These are phyloP conservation scores for Okamejei kenojei DNA, from an alignment of 2,797 vertebrate genomes.

Conservation along the genomic window DNA sequence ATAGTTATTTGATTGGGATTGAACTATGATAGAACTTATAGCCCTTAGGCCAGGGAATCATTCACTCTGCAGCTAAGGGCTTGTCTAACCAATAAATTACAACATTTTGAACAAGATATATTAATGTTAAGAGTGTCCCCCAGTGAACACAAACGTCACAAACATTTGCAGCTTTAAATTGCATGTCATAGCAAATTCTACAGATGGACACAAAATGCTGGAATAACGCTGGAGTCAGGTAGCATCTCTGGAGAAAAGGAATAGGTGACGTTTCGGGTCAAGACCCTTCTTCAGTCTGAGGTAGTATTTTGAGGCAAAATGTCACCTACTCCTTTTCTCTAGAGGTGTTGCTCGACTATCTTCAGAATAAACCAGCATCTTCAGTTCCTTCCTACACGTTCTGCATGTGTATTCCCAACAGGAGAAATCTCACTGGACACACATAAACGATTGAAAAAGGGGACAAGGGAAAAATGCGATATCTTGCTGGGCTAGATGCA, in stretches of 20 bases:
- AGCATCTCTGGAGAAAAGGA: too few relatives aligned
- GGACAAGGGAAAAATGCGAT: neutral
- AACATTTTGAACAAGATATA: neutral
- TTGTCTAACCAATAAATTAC: neutral
- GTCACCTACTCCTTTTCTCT: too few relatives aligned
- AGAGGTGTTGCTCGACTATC: too few relatives aligned
- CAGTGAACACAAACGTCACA: neutral
- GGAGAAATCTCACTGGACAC: neutral
- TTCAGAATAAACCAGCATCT: too few relatives aligned
- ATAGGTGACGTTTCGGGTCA: too few relatives aligned
- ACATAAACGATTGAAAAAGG: neutral
- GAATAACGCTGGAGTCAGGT: too few relatives aligned
- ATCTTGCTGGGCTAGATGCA: too few relatives aligned
- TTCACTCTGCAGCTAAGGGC: neutral
- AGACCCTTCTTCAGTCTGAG: too few relatives aligned
- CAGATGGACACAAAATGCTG: too few relatives aligned
- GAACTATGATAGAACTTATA: neutral
- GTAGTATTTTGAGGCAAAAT: too few relatives aligned
- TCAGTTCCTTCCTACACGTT: too few relatives aligned
- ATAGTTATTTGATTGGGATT: neutral
- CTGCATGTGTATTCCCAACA: neutral
- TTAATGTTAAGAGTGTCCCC: neutral
- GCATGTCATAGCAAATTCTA: neutral
- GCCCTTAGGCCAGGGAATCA: neutral
- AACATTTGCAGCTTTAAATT: neutral